These are phyloP conservation scores for Palythoa grandiflora DNA, from an alignment of 92 coral and sea anemone species.

Conservation along the genomic window DNA sequence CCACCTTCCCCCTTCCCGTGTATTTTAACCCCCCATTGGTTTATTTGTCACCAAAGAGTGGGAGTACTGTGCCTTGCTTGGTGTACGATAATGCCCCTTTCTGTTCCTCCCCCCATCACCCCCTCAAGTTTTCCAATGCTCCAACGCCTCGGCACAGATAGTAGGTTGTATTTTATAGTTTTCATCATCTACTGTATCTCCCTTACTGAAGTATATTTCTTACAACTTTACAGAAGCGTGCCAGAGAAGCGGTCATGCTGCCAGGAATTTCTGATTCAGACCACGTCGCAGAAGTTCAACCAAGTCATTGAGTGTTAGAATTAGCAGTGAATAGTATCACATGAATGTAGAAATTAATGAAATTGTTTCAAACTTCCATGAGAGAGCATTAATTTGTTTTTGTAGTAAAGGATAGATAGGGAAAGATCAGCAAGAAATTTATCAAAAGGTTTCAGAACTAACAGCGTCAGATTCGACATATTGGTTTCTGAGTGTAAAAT, in stretches of 20 bases:
- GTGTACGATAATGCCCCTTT: too few species aligned
- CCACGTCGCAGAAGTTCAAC: slow-evolving; percentile 1
- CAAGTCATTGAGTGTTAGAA: slow-evolving; percentile 10
- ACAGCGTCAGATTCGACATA: too few species aligned
- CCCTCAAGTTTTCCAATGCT: background rate
- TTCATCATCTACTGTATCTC: background rate
- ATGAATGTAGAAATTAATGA: too few species aligned
- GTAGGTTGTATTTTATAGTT: too few species aligned
- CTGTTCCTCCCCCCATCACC: background rate
- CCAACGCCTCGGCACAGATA: too few species aligned
- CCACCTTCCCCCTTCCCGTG: too few species aligned
- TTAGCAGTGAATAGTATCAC: background rate
- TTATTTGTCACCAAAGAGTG: too few species aligned
- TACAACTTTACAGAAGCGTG: slow-evolving; percentile 33
- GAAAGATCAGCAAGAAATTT: background rate
- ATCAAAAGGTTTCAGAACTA: background rate
- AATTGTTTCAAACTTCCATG: background rate
- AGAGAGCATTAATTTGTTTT: background rate
- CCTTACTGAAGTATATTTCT: background rate
- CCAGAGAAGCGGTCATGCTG: slow-evolving; percentile 35
- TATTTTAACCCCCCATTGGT: too few species aligned
- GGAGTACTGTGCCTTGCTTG: too few species aligned
- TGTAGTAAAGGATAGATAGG: too few species aligned
- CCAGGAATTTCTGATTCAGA: slow-evolving; percentile 19
- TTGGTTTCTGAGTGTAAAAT: too few species aligned